Conservation (phyloP, 2,113 vertebrate genomes). For the Takifugu flavidus region DNA sequence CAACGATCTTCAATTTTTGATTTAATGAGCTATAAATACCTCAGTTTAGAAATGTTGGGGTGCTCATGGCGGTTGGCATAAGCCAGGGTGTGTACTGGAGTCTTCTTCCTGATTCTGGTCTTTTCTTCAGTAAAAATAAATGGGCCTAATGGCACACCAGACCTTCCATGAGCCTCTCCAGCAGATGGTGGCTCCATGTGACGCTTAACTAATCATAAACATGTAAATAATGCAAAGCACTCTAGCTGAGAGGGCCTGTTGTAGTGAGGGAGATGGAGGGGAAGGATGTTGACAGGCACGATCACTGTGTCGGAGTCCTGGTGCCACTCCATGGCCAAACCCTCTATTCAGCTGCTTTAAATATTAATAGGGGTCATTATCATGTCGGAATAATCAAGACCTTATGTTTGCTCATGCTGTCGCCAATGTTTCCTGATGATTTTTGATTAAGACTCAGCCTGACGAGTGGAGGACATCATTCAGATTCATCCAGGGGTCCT, state of each 20-base stretch:
- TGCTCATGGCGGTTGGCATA: conserved; percentile 9
- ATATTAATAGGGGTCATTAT: conserved; percentile 62
- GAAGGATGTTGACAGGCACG: conserved; percentile 21
- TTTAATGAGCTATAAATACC: conserved; percentile 55
- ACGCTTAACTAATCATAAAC: conserved; percentile 67
- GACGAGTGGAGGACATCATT: conserved; percentile 22
- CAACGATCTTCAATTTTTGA: conserved; percentile 34
- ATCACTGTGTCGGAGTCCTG: conserved; percentile 18
- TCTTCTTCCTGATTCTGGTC: conserved; percentile 20
- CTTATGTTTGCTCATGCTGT: conserved; percentile 44
- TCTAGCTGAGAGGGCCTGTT: conserved; percentile 42
- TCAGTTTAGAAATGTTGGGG: conserved; percentile 43
- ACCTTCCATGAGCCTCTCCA: conserved; percentile 47
- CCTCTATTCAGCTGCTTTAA: conserved; percentile 52
- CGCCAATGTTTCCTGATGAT: conserved; percentile 56
- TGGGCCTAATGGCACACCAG: conserved; percentile 46
- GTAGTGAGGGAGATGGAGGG: conserved; percentile 23
- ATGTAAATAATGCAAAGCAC: conserved; percentile 72
- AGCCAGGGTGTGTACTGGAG: conserved; percentile 24
- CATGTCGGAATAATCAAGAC: conserved; percentile 52
- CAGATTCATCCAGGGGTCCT: conserved; percentile 13
- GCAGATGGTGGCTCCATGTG: conserved; percentile 68
- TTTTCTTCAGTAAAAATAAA: conserved; percentile 47
- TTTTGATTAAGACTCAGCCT: conserved; percentile 31
- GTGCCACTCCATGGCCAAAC: conserved; percentile 26